These are phyloP conservation scores for Nesometra sesokonis DNA, from an alignment of 35 echinoderm and acorn worm genomes.

Conservation along the genomic window DNA sequence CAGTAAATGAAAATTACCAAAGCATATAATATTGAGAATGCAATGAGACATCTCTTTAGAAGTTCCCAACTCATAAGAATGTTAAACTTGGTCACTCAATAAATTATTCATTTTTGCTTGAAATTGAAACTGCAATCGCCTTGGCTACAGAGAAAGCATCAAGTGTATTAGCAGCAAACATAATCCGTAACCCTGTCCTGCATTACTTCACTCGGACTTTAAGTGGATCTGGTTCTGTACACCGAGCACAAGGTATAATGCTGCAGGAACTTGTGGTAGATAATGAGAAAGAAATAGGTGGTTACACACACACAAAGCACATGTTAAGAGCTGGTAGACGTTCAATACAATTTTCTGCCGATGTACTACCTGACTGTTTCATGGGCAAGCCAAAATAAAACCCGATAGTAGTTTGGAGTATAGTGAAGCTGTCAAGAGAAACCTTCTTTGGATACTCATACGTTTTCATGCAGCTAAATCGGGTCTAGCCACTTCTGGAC, in stretches of 20 bases:
- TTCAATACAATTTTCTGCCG: neutral
- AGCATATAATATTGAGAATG: too few species aligned
- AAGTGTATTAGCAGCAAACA: too few species aligned
- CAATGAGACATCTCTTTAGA: neutral
- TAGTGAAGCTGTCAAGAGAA: neutral
- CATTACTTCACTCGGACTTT: conserved; percentile 56
- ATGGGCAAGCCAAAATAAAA: neutral
- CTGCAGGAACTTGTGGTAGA: conserved; percentile 29
- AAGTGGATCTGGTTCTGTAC: conserved; percentile 20
- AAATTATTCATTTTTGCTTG: too few species aligned
- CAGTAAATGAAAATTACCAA: neutral
- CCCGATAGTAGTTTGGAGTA: neutral
- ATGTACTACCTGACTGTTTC: neutral
- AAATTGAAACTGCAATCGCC: too few species aligned
- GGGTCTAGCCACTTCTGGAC: neutral
- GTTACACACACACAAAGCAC: neutral
- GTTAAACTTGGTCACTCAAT: neutral
- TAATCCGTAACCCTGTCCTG: conserved; percentile 12
- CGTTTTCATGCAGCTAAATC: neutral
- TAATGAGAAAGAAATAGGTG: neutral
- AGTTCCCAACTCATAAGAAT: neutral
- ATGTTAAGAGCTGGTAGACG: neutral
- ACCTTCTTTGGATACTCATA: neutral
- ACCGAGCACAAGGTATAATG: conserved; percentile 60
- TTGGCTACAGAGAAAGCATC: too few species aligned